Evolutionary conservation across 2,888 invertebrate species (phyloP).

Genomic region (Dynastes tityus): DNA sequence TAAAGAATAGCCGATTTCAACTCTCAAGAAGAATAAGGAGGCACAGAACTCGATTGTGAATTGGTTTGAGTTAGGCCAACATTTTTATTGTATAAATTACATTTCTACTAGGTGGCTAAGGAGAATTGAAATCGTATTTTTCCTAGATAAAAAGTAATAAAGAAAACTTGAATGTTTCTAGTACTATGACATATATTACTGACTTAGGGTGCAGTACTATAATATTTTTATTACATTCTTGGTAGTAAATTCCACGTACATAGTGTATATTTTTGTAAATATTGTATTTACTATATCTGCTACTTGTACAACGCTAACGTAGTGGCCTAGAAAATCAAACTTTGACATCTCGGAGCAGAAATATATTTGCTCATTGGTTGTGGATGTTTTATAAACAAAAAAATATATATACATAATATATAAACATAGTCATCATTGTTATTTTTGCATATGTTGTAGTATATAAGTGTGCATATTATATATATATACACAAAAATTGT

Average conservation of each 20-base stretch:
- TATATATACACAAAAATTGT: conserved; percentile 62
- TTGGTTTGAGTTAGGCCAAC: neutral
- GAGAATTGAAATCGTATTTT: conserved; percentile 13
- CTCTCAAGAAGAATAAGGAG: neutral
- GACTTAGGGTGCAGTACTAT: conserved; percentile 67
- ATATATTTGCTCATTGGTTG: conserved; percentile 60
- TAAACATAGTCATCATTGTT: conserved; percentile 67
- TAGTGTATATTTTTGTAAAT: conserved; percentile 71
- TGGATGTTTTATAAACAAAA: conserved; percentile 61
- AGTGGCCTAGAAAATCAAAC: conserved; percentile 69
- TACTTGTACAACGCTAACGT: conserved; percentile 70
- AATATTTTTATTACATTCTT: conserved; percentile 62
- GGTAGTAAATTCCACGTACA: conserved; percentile 64
- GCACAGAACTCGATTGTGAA: conserved; percentile 15
- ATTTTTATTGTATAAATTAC: conserved; percentile 1
- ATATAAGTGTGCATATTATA: conserved; percentile 61
- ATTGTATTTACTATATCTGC: conserved; percentile 65
- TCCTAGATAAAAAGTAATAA: conserved; percentile 20
- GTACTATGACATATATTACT: conserved; percentile 54
- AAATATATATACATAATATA: conserved; percentile 48
- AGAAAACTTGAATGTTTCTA: conserved; percentile 57
- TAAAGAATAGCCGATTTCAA: neutral
- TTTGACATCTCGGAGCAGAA: conserved; percentile 53
- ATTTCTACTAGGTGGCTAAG: neutral
- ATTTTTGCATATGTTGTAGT: conserved; percentile 68